Evolutionary conservation across 2,888 invertebrate species (phyloP), one percentile per base, ranked within the genome.

Genomic region (Cantharis rustica): DNA sequence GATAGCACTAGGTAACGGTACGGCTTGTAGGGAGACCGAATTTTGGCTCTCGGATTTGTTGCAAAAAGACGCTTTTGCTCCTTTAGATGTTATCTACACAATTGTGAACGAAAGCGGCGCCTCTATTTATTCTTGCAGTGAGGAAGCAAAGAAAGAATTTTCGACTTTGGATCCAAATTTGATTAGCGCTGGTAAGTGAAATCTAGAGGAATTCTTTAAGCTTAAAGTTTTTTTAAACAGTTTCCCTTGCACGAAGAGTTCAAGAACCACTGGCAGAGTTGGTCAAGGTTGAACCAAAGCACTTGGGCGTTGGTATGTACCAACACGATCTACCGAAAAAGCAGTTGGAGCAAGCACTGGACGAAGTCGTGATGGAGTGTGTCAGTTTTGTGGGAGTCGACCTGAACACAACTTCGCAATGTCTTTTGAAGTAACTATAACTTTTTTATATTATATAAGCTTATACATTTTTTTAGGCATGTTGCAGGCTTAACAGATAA

Each of bases 361-460:
- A 95, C 81, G 93, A 94, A 82, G 94, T 96, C 0, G 94, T 98
- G 0, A 94, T 94, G 68, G 97, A 97, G 85, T 95, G 96, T 83
- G 98, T 98, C 16, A 97, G 97, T 88, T 95, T 96, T 88, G 96
- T 97, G 0, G 98, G 98, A 0, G 96, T 97, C 0, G 97, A 98
- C 86, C 88, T 98, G 10, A 98, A 98, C 85, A 95, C 95, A 0
- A 94, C 96, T 0, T 96, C 96, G 16, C 91, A 93, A 72, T 93
- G 94, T 82, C 91, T 98, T 77, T 89, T 98, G 3, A 93, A 93
- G 95, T 95, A 87, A 61, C 47, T 63, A 20, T 10, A 71, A 61
- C 68, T 72, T 73, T 13, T 23, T 69, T 11, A 16, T 62, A 10
- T 11, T 3, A 16, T 11, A 64, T 15, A 11, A 27, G 11, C 64